Conservation (phyloP, 1,140 invertebrate species). For the Scylla paramamosain region DNA sequence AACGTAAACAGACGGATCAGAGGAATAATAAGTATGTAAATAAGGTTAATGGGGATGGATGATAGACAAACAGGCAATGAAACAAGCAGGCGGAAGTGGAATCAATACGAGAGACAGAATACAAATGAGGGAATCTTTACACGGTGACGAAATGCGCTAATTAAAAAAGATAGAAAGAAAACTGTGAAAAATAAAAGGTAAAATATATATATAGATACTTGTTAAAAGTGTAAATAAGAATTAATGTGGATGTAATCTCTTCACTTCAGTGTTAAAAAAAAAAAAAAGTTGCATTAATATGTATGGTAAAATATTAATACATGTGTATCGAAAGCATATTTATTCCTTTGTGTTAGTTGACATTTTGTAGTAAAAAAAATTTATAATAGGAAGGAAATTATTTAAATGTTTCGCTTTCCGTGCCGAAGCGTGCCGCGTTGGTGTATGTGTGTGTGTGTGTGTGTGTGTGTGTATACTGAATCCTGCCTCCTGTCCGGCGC, state of each 20-base stretch:
- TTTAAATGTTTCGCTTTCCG: constrained; percentile 1
- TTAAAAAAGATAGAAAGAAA: not conserved
- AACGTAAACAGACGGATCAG: not conserved
- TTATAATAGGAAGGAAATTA: not conserved
- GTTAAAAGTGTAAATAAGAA: too few relatives aligned
- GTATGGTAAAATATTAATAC: not conserved
- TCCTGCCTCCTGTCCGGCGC: not conserved
- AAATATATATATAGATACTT: not conserved
- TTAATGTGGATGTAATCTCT: too few relatives aligned
- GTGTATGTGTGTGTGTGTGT: constrained; percentile 12
- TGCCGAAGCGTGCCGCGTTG: not conserved
- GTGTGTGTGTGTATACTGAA: not conserved
- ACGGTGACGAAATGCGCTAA: not conserved
- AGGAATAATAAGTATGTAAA: not conserved
- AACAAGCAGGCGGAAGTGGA: not conserved
- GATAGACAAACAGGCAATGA: not conserved
- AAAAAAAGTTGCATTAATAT: not conserved
- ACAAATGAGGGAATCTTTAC: not conserved
- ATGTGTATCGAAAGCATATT: constrained; percentile 12
- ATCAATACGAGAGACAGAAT: not conserved
- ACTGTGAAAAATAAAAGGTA: not conserved
- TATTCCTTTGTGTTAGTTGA: not conserved
- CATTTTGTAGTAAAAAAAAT: not conserved
- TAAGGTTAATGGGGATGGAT: not conserved
- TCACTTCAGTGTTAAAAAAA: not conserved